Base-by-base conservation (phyloP, 2,888 invertebrate genomes). In the Congeria kusceri region DNA sequence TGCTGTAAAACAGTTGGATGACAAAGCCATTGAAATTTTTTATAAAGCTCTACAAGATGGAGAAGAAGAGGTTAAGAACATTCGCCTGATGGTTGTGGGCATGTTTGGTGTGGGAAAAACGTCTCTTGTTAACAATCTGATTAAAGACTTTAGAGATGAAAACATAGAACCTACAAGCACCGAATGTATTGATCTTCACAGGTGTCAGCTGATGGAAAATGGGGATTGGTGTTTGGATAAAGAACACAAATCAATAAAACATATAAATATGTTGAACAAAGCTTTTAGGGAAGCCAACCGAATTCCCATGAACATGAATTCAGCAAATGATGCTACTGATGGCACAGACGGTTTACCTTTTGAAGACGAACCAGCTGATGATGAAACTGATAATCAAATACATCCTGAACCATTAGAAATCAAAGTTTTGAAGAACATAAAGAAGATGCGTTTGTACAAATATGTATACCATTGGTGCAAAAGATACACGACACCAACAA, bases 21-120 rank as follows among this genome's bases (percentile, higher is more conserved):
- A 61, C 65, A 69, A 32, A 32, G 61, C 67, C 18, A 44, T 72
- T 23, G 15, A 28, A 44, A 25, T 47, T 3, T 80, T 75, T 63
- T 44, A 63, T 23, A 63, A 63, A 15, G 67, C 58, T 9, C 46
- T 80, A 5, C 58, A 47, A 18, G 20, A 58, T 49, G 80, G 67
- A 23, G 28, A 18, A 7, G 67, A 75, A 61, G n/a, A 44, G 1
- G 67, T 71, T 0, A 67, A 47, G 44, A 61, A 67, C 58, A 72
- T 80, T 23, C 32, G 80, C 39, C 29, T 80, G 3, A 80, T 80
- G 80, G 68, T 80, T n/a, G 73, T 80, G 15, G 80, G 80, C 18
- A 75, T 75, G 80, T 80, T 63, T 75, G 58, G 29, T n/a, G 80
- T 75, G 39, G 80, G 80, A n/a, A 80, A 80, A 65, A 80, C 80